Evolutionary conservation across 2,797 vertebrate genomes (phyloP), one percentile per base, ranked within the genome.

Genomic region (Mormyrops attenuatus): DNA sequence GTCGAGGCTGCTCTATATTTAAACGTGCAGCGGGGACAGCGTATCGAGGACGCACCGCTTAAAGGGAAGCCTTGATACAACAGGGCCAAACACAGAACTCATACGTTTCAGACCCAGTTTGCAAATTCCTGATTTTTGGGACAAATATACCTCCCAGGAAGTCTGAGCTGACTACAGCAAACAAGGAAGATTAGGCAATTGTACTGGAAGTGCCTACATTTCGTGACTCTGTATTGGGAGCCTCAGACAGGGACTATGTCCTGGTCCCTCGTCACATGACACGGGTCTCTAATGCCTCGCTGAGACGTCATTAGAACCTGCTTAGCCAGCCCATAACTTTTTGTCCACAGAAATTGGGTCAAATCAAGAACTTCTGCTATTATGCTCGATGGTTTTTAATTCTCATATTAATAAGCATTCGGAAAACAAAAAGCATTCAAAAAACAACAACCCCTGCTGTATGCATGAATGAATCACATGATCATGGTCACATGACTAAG

Each of bases 1-100:
- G 95, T 92, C 95, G 80, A 89, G 91, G 92, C 88, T 90, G 92
- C 90, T 88, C 94, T 96, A 96, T 95, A 96, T 94, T 95, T 96
- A 95, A 95, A 90, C 88, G 66, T 90, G 89, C 84, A 66, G 84
- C 22, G 63, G 90, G 92, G 93, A 92, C 94, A 92, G 90, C 90
- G 92, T 92, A 95, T 94, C 94, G 95, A 94, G 95, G 95, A 95
- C 94, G 90, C 88, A 8, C 90, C 90, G 88, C 93, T 93, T 90
- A 92, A 92, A 94, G 93, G 92, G 94, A 94, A 93, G 93, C 49
- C 52, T 34, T 86, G 26, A n/a, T 55, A 95, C 93, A 94, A 91
- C 90, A 93, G 92, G 77, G 92, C 15, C 41, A 50, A 41, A 82
- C 38, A 44, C 11, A 85, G 47, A 89, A 41, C 57, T 47, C 34